Evolutionary conservation across 1,140 invertebrate species (phyloP).

Genomic region (Gyrodactylus bullatarudis): DNA sequence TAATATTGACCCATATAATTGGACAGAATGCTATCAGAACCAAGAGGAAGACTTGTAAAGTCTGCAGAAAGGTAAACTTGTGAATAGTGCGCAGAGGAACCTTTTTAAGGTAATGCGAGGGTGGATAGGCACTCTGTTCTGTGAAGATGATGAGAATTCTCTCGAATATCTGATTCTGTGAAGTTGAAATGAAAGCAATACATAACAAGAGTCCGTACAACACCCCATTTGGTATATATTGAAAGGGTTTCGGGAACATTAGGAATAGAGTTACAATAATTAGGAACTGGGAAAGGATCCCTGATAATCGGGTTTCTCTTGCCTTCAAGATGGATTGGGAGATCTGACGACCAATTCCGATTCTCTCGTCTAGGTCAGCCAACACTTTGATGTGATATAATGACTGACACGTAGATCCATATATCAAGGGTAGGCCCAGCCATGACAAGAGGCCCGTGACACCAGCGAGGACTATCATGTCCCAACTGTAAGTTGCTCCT

Average conservation of each 20-base stretch:
- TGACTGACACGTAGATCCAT: constrained; percentile 28
- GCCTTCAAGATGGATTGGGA: constrained; percentile 27
- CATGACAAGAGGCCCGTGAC: constrained; percentile 28
- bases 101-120: constrained; percentile 31
- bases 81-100: constrained; percentile 33
- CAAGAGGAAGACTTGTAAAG: constrained; percentile 27
- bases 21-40: constrained; percentile 30
- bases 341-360: constrained; percentile 29
- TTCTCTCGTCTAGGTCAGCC: constrained; percentile 30
- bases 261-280: constrained; percentile 30
- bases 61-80: constrained; percentile 27
- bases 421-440: constrained; percentile 30
- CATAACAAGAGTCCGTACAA: constrained; percentile 32
- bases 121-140: constrained; percentile 32
- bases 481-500: constrained; percentile 29
- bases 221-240: constrained; percentile 29
- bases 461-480: constrained; percentile 28
- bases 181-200: constrained; percentile 30
- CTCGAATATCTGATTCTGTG: constrained; percentile 33
- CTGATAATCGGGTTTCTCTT: constrained; percentile 29
- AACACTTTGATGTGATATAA: constrained; percentile 29
- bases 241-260: constrained; percentile 27
- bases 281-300: constrained; percentile 28
- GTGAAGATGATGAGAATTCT: constrained; percentile 29
- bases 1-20: constrained; percentile 29